Percentiles rank a stretch among this genome's conserved stretches.
phyloP scores from a whole-genome alignment of 2,888 invertebrate species.

The Limulus polyphemus region DNA sequence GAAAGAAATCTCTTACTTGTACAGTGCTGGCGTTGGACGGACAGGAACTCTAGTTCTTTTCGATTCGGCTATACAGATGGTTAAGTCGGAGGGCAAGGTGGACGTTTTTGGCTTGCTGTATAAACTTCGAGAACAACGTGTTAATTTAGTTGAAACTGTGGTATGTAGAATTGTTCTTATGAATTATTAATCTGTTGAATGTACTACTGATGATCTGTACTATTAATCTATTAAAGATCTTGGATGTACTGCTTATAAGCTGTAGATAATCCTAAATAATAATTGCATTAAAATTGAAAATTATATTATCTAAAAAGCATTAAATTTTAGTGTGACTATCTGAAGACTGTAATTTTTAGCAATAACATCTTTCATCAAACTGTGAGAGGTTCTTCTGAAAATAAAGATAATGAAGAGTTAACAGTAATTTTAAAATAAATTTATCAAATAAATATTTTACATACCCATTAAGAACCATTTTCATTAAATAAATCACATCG shows the following conservation, averaged over 20 bases:
- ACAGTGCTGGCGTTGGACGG: conserved; percentile 80
- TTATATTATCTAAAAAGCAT: no score
- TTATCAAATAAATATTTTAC: no score
- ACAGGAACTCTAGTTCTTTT: conserved; percentile 93
- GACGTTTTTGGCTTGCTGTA: conserved; percentile 86
- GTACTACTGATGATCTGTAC: no score
- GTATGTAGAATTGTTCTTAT: conserved; percentile 5
- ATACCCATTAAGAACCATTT: neutral
- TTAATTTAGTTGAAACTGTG: conserved; percentile 88
- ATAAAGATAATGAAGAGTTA: no score
- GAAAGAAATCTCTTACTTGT: neutral
- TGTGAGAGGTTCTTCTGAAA: no score
- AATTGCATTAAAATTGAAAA: no score
- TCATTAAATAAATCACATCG: neutral
- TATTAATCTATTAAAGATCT: neutral
- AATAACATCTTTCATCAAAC: no score
- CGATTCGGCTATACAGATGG: conserved; percentile 86
- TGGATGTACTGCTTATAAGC: neutral
- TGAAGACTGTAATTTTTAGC: no score
- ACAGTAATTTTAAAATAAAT: no score
- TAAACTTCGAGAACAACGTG: conserved; percentile 86
- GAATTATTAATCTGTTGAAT: no score
- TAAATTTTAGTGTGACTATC: no score
- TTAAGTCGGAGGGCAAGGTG: conserved; percentile 67
- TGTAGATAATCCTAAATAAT: neutral